These are phyloP conservation scores for Aphidius ervi DNA, from an alignment of 1,140 invertebrate genomes.

Conservation along the genomic window DNA sequence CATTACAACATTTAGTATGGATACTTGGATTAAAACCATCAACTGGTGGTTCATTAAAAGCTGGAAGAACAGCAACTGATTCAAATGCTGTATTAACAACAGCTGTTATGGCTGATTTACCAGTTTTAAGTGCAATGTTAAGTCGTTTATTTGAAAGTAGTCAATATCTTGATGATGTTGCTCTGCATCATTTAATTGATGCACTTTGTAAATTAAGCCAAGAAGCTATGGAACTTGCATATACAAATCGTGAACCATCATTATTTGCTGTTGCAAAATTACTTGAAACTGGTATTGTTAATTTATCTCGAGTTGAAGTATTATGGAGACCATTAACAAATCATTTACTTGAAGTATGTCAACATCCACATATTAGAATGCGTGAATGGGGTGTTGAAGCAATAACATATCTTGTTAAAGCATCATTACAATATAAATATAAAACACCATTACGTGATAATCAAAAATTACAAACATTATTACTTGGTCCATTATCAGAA, in stretches of 20 bases:
- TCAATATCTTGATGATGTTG: conserved; percentile 89
- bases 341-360: conserved; percentile 92
- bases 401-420: conserved; percentile 89
- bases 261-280: conserved; percentile 96
- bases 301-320: conserved; percentile 88
- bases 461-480: conserved; percentile 78
- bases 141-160: conserved; percentile 92
- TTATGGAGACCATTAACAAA: conserved; percentile 95
- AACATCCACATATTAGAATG: conserved; percentile 92
- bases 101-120: conserved; percentile 92
- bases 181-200: conserved; percentile 93
- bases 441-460: conserved; percentile 79
- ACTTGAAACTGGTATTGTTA: conserved; percentile 92
- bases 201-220: conserved; percentile 93
- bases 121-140: conserved; percentile 88
- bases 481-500: conserved; percentile 85
- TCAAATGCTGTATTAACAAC: conserved; percentile 92
- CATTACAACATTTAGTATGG: conserved; percentile 95
- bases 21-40: conserved; percentile 94
- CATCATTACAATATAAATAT: conserved; percentile 85
- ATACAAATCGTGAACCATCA: conserved; percentile 93
- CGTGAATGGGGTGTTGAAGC: conserved; percentile 97
- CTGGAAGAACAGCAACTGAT: conserved; percentile 67
- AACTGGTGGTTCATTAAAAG: conserved; percentile 86
- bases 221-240: conserved; percentile 96